Conservation (phyloP, 2,797 vertebrate genomes). For the Gastrophryne carolinensis region DNA sequence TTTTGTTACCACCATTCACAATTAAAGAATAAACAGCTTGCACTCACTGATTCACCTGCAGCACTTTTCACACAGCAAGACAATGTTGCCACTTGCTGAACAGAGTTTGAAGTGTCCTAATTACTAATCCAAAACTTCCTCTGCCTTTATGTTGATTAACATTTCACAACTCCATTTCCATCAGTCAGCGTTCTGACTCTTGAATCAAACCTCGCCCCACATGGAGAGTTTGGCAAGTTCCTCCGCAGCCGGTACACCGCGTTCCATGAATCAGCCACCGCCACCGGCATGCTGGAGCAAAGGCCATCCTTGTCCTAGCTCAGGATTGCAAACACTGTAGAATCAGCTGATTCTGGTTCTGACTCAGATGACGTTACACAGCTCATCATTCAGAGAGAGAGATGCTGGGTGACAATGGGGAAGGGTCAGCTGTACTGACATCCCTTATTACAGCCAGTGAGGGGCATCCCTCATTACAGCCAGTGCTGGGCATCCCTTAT, state of each 20-base stretch:
- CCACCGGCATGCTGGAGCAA: background rate
- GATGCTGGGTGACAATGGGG: too few species aligned
- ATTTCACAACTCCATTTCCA: background rate
- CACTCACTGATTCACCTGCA: background rate
- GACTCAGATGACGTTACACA: background rate
- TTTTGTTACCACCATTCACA: too few species aligned
- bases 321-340: background rate
- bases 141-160: background rate
- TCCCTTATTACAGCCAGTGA: too few species aligned
- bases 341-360: too few species aligned
- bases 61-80: background rate
- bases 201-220: background rate
- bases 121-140: background rate
- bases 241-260: background rate
- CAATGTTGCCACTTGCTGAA: background rate
- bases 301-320: too few species aligned
- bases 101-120: background rate
- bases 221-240: background rate
- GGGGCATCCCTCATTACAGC: too few species aligned
- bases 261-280: constrained; percentile 11
- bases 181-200: background rate
- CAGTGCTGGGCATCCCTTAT: too few species aligned
- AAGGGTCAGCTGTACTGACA: too few species aligned
- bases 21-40: too few species aligned
- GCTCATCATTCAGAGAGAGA: too few species aligned